Conservation (phyloP, 2,797 vertebrate species). For the Cyclura pinguis region DNA sequence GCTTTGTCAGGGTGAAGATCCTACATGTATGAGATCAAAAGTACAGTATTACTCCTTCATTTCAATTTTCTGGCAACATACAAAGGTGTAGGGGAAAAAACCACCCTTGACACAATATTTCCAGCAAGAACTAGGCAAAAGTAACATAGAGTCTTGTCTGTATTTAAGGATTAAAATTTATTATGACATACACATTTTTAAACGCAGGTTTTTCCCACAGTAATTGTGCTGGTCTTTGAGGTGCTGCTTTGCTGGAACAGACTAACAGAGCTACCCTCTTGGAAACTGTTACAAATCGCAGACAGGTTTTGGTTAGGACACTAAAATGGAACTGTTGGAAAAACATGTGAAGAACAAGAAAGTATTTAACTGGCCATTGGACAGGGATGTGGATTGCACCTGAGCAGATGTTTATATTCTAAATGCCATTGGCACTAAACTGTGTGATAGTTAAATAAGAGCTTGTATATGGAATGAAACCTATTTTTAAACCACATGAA, state of each 20-base stretch:
- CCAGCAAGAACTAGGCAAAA: too few relatives aligned
- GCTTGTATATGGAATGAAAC: background rate
- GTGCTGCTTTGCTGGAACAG: too few relatives aligned
- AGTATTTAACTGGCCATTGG: background rate
- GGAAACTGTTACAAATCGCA: too few relatives aligned
- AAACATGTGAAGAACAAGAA: background rate
- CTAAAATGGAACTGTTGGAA: background rate
- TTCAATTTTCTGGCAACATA: background rate
- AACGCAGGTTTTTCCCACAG: too few relatives aligned
- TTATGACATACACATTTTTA: too few relatives aligned
- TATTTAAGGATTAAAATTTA: too few relatives aligned
- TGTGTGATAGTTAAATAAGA: background rate
- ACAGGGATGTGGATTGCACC: background rate
- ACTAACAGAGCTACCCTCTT: too few relatives aligned
- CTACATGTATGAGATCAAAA: background rate
- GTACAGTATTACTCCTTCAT: background rate
- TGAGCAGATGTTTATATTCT: slow-evolving; percentile 6
- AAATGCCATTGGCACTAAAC: background rate
- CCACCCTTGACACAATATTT: too few relatives aligned
- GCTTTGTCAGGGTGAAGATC: background rate
- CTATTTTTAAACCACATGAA: slow-evolving; percentile 1
- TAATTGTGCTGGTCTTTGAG: too few relatives aligned
- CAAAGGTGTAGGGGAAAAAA: background rate
- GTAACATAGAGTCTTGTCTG: too few relatives aligned
- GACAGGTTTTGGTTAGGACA: background rate